Percentiles rank a stretch among this genome's conserved stretches.
Evolutionary conservation across 2,797 vertebrate genomes (phyloP).

Genomic region (Syndactyla subalaris): DNA sequence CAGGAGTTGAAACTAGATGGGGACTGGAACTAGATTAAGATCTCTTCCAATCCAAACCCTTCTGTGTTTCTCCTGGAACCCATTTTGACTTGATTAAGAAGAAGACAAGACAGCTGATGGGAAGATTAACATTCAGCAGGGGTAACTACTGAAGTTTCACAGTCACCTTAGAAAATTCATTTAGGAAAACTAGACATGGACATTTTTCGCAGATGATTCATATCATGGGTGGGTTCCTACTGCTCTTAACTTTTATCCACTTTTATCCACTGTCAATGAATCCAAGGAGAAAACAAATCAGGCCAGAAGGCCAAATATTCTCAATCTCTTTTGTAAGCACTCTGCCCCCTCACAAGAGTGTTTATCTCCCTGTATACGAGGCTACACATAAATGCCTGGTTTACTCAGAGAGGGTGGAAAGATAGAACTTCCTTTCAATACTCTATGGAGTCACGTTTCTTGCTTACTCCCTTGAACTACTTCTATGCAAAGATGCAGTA

Average conservation of each 20-base stretch:
- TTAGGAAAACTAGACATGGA: not conserved
- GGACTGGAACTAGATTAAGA: not conserved
- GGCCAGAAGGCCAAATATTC: not conserved
- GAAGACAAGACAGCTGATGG: not conserved
- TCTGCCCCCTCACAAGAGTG: fast-evolving
- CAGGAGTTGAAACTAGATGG: not conserved
- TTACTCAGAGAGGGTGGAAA: not conserved
- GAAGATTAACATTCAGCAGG: not conserved
- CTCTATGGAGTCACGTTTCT: not conserved
- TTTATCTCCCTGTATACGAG: not conserved
- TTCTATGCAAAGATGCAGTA: not conserved
- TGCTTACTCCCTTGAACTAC: not conserved
- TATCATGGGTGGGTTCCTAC: not conserved
- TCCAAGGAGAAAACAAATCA: not conserved
- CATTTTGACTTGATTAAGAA: not conserved
- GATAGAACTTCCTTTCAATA: not conserved
- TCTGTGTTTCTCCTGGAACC: not conserved
- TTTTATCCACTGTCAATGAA: not conserved
- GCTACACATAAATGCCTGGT: not conserved
- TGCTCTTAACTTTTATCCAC: not conserved
- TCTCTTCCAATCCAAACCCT: not conserved
- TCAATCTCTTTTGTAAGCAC: not conserved
- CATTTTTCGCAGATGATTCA: not conserved
- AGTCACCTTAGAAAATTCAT: not conserved
- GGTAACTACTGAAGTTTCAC: not conserved